Base-by-base conservation (phyloP, 1,140 invertebrate genomes). In the Teleogryllus occipitalis region DNA sequence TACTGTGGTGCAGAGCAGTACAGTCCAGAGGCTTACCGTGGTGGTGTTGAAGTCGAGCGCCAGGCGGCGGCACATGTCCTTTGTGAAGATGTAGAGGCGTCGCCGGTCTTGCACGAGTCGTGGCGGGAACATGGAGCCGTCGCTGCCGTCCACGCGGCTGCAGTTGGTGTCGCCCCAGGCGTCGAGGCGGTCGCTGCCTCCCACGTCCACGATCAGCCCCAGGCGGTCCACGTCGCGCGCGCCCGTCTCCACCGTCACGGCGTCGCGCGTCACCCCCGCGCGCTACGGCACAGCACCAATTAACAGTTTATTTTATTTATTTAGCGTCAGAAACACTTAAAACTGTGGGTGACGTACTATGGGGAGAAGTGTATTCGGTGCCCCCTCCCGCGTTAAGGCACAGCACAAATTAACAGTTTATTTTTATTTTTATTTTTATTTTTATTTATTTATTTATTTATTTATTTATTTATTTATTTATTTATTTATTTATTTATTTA, bases 91-190 rank as follows among this genome's bases (percentile, higher is more conserved):
- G 76, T 92, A 83, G 0, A 96, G 81, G 0, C 86, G 87, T 1
- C 86, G 83, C 47, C 90, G 90, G 75, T 90, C 87, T 7, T 82
- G 78, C 27, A 94, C 83, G 54, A 88, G 81, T 1, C 88, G 85
- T 0, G 93, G 90, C 0, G 94, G 92, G 84, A 95, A 96, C 81
- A 94, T 91, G 0, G 90, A 88, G 0, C 94, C 95, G 82, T 96
- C 94, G 0, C 93, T 92, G 10, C 93, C 93, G 81, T 91, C 88
- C 54, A 96, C 88, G 79, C 88, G 90, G 82, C 96, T 95, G 83
- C 95, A 96, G 27, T 90, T 88, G 0, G 91, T 87, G 7, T 90
- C 90, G 0, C 86, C 86, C 93, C 93, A 95, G 49, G 89, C 86
- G 5, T 87, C 82, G 3, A 91, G 82, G n/a, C 85, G 84, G 0